Evolutionary conservation across 2,888 invertebrate genomes (phyloP).

Genomic region (Pinctada fucata): DNA sequence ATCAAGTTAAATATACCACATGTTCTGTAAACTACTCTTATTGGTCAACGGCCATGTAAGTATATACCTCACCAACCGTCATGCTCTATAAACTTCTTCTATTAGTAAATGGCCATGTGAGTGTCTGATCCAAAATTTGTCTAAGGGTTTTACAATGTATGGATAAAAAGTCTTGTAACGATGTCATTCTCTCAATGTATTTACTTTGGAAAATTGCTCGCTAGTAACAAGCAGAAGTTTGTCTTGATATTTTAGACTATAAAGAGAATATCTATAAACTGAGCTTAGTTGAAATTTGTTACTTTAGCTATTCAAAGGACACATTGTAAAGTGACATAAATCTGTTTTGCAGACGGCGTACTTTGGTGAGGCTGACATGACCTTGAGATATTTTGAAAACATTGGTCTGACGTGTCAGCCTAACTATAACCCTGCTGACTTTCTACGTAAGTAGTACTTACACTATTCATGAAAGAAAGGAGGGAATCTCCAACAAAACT

Average conservation of each 20-base stretch:
- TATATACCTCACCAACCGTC: slow-evolving; percentile 33
- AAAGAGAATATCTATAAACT: too few species aligned
- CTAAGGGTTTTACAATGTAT: too few species aligned
- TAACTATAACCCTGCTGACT: slow-evolving; percentile 91
- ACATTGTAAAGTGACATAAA: too few species aligned
- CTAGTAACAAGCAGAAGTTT: not conserved
- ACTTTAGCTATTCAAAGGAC: too few species aligned
- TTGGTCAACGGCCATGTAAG: too few species aligned
- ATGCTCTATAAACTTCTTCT: slow-evolving; percentile 86
- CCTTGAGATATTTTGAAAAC: slow-evolving; percentile 85
- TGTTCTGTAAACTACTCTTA: too few species aligned
- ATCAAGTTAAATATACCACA: too few species aligned
- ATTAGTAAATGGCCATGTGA: slow-evolving; percentile 80
- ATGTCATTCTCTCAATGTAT: too few species aligned
- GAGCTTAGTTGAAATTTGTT: too few species aligned
- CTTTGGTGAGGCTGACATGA: slow-evolving; percentile 85
- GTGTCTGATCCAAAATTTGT: slow-evolving; percentile 12
- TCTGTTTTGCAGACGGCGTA: slow-evolving; percentile 79
- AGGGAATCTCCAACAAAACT: too few species aligned
- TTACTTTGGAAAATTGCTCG: not conserved
- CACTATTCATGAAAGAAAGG: too few species aligned
- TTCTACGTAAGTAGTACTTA: slow-evolving; percentile 61
- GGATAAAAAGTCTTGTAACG: too few species aligned
- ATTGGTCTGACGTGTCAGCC: slow-evolving; percentile 85
- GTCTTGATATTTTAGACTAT: slow-evolving; percentile 52